Base-by-base conservation (phyloP, 2,888 invertebrate species). In the Ischnus inquisitorius region DNA sequence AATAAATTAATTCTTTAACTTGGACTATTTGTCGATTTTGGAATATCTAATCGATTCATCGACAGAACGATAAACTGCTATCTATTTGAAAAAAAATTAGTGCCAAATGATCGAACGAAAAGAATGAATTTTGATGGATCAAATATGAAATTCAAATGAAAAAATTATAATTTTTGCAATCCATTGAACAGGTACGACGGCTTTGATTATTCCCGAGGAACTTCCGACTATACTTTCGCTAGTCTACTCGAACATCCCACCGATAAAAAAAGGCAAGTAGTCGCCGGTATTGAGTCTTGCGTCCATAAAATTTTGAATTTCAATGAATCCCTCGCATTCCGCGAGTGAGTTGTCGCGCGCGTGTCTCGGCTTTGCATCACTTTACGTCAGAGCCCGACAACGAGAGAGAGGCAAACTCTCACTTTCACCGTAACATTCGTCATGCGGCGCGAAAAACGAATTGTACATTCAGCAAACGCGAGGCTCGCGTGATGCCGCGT, bases 211-310 rank as follows among this genome's bases (percentile, higher is more conserved):
- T 41, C 97, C 97, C 0, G 97, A 97, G 90, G 97, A 97, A 93
- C 88, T 97, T 69, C 97, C 97, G 0, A 97, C 97, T 0, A 91
- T 97, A 41, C 94, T 97, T 6, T 97, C 97, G 0, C 94, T 97
- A 3, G 95, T 97, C 0, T 97, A 97, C 92, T 97, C 97, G 8
- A 97, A 97, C 89, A 97, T 97, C 84, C 97, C 97, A 3, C 97
- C 97, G 0, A 95, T 97, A 10, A 97, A 97, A 90, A 97, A 97
- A 96, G 97, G 97, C 97, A 95, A 93, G 79, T 72, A 19, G 22
- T 4, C 3, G 19, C 2, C 12, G 22, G 57, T 8, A 4, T 57
- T 19, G 1, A 25, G 1, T 57, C 14, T 57, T 14, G 8, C 19
- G 4, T 16, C 16, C 6, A 10, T 25, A 12, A 4, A 57, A 57